These are phyloP conservation scores for Abrostola tripartita DNA, from an alignment of 2,888 invertebrate species.

Conservation along the genomic window DNA sequence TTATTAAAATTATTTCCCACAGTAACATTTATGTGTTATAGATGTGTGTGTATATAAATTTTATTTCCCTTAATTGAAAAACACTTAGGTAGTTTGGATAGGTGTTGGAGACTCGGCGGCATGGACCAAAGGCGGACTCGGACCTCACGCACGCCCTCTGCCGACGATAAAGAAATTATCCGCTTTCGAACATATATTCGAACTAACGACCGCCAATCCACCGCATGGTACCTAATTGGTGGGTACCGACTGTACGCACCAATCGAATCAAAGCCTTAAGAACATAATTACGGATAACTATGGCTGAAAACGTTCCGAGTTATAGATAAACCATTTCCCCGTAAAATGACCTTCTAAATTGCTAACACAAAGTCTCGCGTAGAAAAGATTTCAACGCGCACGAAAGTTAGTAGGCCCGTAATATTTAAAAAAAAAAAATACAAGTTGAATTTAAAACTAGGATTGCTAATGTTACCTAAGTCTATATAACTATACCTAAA, in stretches of 20 bases:
- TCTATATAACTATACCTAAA: no score
- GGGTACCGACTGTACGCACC: slow-evolving; percentile 57
- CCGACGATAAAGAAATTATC: slow-evolving; percentile 81
- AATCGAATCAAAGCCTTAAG: slow-evolving; percentile 46
- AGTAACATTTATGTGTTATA: slow-evolving; percentile 42
- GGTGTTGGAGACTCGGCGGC: slow-evolving; percentile 62
- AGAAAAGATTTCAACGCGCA: slow-evolving; percentile 67
- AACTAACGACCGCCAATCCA: slow-evolving; percentile 74
- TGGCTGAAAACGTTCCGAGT: slow-evolving; percentile 27
- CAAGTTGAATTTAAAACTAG: no score
- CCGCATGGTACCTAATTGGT: slow-evolving; percentile 70
- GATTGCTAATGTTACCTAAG: no score
- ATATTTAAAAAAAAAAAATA: not conserved
- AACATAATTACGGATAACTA: slow-evolving; percentile 47
- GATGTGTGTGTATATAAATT: slow-evolving; percentile 52
- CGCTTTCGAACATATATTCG: slow-evolving; percentile 73
- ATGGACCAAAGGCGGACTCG: slow-evolving; percentile 63
- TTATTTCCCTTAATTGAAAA: slow-evolving; percentile 61
- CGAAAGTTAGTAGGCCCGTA: not conserved
- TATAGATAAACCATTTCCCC: slow-evolving; percentile 14
- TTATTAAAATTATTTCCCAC: slow-evolving; percentile 48
- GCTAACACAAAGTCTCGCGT: slow-evolving; percentile 29
- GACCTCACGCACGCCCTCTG: slow-evolving; percentile 78
- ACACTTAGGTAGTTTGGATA: slow-evolving; percentile 58
- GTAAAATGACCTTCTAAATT: slow-evolving; percentile 27